Conservation (phyloP, 2,113 vertebrate species). For the Polypterus bichir region DNA sequence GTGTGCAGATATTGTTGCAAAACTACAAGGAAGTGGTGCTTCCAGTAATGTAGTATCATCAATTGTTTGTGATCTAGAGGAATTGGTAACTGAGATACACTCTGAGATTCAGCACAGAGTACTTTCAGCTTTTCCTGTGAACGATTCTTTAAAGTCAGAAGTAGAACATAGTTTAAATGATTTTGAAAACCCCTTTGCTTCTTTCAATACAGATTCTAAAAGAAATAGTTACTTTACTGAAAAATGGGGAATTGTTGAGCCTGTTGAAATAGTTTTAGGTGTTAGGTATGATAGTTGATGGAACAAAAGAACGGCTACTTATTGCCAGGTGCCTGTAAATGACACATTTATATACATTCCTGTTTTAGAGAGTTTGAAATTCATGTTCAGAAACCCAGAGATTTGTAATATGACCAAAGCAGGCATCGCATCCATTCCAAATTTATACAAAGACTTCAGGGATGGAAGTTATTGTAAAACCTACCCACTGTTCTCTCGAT, state of each 20-base stretch:
- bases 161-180: constrained; percentile 7
- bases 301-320: background rate
- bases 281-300: constrained; percentile 9
- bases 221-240: constrained; percentile 8
- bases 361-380: constrained; percentile 9
- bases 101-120: too few species aligned
- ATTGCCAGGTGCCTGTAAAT: constrained; percentile 4
- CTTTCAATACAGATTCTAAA: constrained; percentile 4
- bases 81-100: too few species aligned
- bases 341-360: constrained; percentile 6
- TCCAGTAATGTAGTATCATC: too few species aligned
- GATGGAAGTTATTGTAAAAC: constrained; percentile 5
- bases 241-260: constrained; percentile 12
- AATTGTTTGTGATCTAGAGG: too few species aligned
- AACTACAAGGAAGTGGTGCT: too few species aligned
- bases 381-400: constrained; percentile 3
- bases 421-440: background rate
- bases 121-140: too few species aligned
- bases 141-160: too few species aligned
- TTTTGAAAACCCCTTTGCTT: constrained; percentile 3
- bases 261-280: constrained; percentile 8
- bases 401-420: constrained; percentile 1
- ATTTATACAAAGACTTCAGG: constrained; percentile 9
- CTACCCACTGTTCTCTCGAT: constrained; percentile 1
- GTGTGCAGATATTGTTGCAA: too few species aligned